A percentile compares a stretch with the other conserved stretches of the same genome.
These are phyloP conservation scores for Ptiloglossa arizonensis DNA, from an alignment of 1,140 invertebrate genomes.

Conservation along the genomic window DNA sequence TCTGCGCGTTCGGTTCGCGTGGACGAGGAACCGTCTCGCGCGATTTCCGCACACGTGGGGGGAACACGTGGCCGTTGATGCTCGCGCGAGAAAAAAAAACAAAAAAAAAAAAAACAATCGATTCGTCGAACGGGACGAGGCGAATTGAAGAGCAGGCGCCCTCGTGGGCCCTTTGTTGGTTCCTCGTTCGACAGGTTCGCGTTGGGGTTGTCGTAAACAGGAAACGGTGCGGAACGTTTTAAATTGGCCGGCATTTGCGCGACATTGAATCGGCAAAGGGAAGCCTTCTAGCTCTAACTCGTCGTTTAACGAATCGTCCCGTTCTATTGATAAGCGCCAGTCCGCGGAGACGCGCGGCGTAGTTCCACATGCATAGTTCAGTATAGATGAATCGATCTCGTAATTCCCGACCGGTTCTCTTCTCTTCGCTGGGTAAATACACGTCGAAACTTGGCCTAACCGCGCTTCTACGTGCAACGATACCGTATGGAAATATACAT, in stretches of 20 bases:
- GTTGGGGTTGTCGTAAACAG: conserved; percentile 50
- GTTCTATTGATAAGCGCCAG: conserved; percentile 28
- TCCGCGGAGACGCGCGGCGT: background rate
- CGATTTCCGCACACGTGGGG: too few species aligned
- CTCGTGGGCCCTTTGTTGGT: background rate
- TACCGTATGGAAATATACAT: too few species aligned
- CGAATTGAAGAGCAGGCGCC: background rate
- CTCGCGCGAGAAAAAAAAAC: too few species aligned
- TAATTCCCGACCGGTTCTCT: background rate
- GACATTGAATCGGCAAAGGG: conserved; percentile 47
- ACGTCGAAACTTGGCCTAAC: too few species aligned
- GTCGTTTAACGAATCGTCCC: conserved; percentile 51
- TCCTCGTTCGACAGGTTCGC: conserved; percentile 4
- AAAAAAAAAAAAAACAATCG: too few species aligned
- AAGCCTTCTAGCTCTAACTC: conserved; percentile 20
- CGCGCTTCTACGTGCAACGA: too few species aligned
- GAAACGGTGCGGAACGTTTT: conserved; percentile 56
- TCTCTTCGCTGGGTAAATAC: background rate
- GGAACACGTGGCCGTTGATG: too few species aligned
- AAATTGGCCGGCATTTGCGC: conserved; percentile 57
- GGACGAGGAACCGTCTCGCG: too few species aligned
- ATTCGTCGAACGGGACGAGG: background rate
- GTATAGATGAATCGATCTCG: conserved; percentile 46
- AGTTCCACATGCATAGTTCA: conserved; percentile 34
- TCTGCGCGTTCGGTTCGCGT: too few species aligned